Base-by-base conservation (phyloP, 1,140 invertebrate genomes). In the Caenorhabditis briggsae region DNA sequence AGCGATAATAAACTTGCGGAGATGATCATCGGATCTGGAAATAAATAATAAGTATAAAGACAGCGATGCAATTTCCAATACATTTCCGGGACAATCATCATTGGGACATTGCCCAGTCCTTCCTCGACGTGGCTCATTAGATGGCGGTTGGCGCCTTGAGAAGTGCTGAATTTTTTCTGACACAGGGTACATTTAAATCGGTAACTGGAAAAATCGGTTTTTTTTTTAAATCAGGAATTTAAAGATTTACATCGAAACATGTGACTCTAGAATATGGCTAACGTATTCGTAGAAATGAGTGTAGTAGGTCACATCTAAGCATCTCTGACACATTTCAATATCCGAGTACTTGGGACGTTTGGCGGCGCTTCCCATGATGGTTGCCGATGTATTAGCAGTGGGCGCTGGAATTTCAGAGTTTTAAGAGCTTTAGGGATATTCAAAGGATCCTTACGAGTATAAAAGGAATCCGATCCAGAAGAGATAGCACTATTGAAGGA, bases 1-100 rank as follows among this genome's bases (percentile, higher is more conserved):
- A 46, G 18, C 41, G 16, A 18, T 70, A 5, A 70, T 70, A 16
- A 70, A 70, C 18, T 46, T 70, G 2, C 16, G 41, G 41, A 70
- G 33, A 46, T 46, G 33, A 14, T 70, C 64, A 18, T 70, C 64
- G 33, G 64, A 70, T 43, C 64, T 70, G 33, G 43, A 70, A 43
- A 43, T 7, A 16, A n/a, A 8, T n/a, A 25, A 11, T 11, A 70
- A 25, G 20, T 3, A 1, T 43, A 0, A 23, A 70, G 18, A 43
- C 5, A 70, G 25, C 12, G n/a, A 5, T n/a, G 5, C 1, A 61
- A 25, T 11, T 43, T 9, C 11, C 18, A 46, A 70, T 46, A 70
- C 64, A 70, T 5, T 70, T 70, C 64, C 18, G 41, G 33, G 8
- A 23, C 11, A 70, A 70, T 18, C 11, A 70, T 14, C 16, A 18